Conservation (phyloP, 2,888 invertebrate genomes). For the Drosophila nigricruria region DNA sequence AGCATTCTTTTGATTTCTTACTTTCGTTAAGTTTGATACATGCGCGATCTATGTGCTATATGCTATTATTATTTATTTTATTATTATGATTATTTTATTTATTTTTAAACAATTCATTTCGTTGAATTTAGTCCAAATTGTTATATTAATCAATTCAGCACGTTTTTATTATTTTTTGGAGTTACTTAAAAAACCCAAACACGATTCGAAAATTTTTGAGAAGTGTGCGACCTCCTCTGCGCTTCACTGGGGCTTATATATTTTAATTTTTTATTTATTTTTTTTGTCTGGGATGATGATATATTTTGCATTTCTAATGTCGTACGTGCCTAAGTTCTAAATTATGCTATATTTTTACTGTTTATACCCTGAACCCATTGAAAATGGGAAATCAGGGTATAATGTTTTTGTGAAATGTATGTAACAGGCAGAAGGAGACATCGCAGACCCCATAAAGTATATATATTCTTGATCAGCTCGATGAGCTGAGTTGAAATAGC, state of each 20-base stretch:
- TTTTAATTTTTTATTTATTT: slow-evolving; percentile 20
- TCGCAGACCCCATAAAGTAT: too few species aligned
- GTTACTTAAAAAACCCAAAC: slow-evolving; percentile 32
- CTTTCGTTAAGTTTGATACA: slow-evolving; percentile 60
- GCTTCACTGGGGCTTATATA: slow-evolving; percentile 46
- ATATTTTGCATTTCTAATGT: slow-evolving; percentile 78
- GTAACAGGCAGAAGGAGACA: too few species aligned
- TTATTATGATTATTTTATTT: slow-evolving; percentile 22
- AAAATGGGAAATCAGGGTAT: too few species aligned
- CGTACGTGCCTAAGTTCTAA: slow-evolving; percentile 74
- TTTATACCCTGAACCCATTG: too few species aligned
- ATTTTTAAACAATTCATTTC: slow-evolving; percentile 59
- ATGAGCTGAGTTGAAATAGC: too few species aligned
- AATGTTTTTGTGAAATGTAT: too few species aligned
- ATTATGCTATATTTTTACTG: slow-evolving; percentile 70
- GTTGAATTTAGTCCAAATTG: slow-evolving; percentile 69
- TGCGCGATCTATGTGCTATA: slow-evolving; percentile 78
- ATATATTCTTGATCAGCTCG: too few species aligned
- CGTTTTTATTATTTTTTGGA: slow-evolving; percentile 17
- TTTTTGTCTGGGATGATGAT: slow-evolving; percentile 55
- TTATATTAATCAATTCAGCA: slow-evolving; percentile 30
- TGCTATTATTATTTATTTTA: slow-evolving; percentile 33
- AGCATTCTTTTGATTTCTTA: slow-evolving; percentile 73
- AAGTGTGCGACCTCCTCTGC: slow-evolving; percentile 41
- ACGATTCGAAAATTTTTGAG: slow-evolving; percentile 33